Conservation (phyloP, 2,888 invertebrate species). For the Callyntrura guangdongensis region DNA sequence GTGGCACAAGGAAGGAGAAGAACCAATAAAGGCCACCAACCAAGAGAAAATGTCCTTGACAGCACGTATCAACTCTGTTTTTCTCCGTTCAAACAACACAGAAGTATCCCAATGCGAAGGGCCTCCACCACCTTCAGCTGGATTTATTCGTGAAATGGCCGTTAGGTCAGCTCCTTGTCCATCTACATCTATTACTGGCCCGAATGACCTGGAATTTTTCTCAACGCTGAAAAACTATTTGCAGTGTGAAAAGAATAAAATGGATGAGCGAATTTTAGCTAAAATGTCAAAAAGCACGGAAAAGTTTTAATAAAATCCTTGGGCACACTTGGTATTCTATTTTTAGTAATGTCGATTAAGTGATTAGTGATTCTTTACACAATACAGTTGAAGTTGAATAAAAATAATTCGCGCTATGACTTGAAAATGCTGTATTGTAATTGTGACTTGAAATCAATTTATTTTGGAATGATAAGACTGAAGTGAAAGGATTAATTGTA, state of each 20-base stretch:
- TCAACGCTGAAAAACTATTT: conserved; percentile 48
- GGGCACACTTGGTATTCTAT: not conserved
- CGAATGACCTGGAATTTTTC: conserved; percentile 43
- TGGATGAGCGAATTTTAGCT: conserved; percentile 43
- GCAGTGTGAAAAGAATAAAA: conserved; percentile 56
- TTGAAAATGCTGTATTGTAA: not conserved
- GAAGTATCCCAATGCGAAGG: not conserved
- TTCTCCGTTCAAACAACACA: not conserved
- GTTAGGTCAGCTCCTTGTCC: conserved; percentile 68
- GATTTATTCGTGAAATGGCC: conserved; percentile 60
- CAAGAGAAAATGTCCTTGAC: not conserved
- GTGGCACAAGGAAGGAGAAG: not conserved
- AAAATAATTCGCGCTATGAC: conserved; percentile 6
- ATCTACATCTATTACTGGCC: not conserved
- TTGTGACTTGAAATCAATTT: not conserved
- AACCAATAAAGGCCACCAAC: not conserved
- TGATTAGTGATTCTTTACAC: not conserved
- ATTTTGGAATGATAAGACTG: not conserved
- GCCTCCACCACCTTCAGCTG: conserved; percentile 14
- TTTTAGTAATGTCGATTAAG: not conserved
- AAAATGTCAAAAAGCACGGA: conserved; percentile 53
- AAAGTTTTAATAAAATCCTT: conserved; percentile 17
- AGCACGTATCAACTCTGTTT: conserved; percentile 1
- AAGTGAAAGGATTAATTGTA: not conserved
- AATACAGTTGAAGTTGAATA: not conserved